Evolutionary conservation across 2,113 vertebrate genomes (phyloP).

Genomic region (Chaenogobius annularis): DNA sequence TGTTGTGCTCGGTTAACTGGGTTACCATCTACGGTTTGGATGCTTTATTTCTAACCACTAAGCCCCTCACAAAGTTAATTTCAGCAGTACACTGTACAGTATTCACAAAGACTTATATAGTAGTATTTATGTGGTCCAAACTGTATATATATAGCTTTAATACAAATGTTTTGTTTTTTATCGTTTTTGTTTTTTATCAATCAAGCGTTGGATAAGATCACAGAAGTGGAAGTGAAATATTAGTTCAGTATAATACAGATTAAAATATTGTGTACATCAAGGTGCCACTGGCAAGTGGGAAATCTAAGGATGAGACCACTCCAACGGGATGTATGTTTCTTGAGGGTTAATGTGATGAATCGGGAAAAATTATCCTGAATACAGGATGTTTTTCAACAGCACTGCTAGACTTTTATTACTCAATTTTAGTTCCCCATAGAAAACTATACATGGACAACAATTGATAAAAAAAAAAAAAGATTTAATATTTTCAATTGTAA

Average conservation of each 20-base stretch:
- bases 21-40: conserved; percentile 3
- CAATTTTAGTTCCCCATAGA: not conserved
- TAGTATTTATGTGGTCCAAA: not conserved
- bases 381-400: not conserved
- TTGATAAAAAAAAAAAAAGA: too few species aligned
- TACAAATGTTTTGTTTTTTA: not conserved
- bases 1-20: not conserved
- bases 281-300: not conserved
- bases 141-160: not conserved
- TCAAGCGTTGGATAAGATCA: not conserved
- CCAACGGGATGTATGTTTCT: conserved; percentile 26
- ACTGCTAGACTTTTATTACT: not conserved
- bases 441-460: not conserved
- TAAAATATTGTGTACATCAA: not conserved
- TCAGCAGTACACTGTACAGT: not conserved
- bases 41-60: not conserved
- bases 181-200: not conserved
- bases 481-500: too few species aligned
- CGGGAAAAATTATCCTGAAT: conserved; percentile 38
- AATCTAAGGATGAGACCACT: conserved; percentile 16
- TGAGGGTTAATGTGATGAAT: not conserved
- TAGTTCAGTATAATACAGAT: not conserved
- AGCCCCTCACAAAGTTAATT: not conserved
- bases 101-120: too few species aligned
- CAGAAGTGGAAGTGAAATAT: not conserved